Base-by-base conservation (phyloP, 2,888 invertebrate species). In the Octonoba sinensis region DNA sequence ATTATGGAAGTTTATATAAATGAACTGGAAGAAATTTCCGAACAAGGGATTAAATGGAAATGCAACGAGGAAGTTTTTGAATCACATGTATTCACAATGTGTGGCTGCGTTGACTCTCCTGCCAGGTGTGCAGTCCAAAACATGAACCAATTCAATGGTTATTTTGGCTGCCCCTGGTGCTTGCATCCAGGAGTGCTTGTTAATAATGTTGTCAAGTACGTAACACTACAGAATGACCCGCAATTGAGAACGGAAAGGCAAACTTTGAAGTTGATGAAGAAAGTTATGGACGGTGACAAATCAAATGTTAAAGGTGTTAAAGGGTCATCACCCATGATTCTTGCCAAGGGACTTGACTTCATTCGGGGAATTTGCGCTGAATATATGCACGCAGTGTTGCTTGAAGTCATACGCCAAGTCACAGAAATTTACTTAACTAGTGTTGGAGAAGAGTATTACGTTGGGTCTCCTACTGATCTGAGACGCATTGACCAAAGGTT, bases 71-170 rank as follows among this genome's bases (percentile, higher is more conserved):
- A 4, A 4, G 18, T 22, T 46, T 27, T 74, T 8, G 36, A 56
- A 27, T 74, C 73, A 13, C 49, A 36, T 54, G 64, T 54, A 24
- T 74, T 18, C 46, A 64, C 64, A 24, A n/a, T 64, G 22, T 65
- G 54, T 64, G 64, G 73, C n/a, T 51, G 64, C 12, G 49, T 74
- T 18, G 73, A 74, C 36, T 74, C 73, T 51, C 64, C 65, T 18
- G 73, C 73, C 44, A 64, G 64, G 51, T 74, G 73, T 51, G 64
- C 73, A 27, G 65, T 74, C n/a, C 64, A 65, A 44, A 74, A 74
- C 20, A 74, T 74, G 65, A 54, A 22, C 27, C 73, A 74, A 8
- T 74, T 51, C 24, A 74, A 74, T 51, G 72, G 62, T 27, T 51
- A 72, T 59, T 72, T 60, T 47, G 62, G 72, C 49, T 72, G 62